These are phyloP conservation scores for Mormyrops attenuatus DNA, from an alignment of 2,797 vertebrate species.

Conservation along the genomic window DNA sequence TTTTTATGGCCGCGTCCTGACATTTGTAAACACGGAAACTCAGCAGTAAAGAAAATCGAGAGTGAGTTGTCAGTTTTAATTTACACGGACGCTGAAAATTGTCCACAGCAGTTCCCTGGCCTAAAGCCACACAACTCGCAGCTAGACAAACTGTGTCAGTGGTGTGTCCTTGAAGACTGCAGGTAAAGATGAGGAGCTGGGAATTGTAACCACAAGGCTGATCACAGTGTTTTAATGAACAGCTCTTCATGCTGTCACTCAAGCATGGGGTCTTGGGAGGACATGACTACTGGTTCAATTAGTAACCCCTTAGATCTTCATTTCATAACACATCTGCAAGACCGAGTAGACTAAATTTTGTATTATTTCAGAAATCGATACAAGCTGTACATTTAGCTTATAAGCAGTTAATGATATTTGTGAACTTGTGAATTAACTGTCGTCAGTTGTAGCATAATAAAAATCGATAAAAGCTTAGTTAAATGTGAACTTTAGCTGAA, in stretches of 20 bases:
- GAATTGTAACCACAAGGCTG: constrained; percentile 48
- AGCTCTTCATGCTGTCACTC: constrained; percentile 38
- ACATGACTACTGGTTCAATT: constrained; percentile 11
- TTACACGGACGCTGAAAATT: constrained; percentile 58
- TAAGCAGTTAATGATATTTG: background rate
- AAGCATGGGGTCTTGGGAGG: constrained; percentile 30
- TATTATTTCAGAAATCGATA: background rate
- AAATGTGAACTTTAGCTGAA: background rate
- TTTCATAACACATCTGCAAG: constrained; percentile 4
- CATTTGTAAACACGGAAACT: constrained; percentile 55
- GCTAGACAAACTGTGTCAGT: constrained; percentile 57
- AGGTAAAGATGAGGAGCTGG: constrained; percentile 54
- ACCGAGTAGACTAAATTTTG: background rate
- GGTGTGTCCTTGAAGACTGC: constrained; percentile 70
- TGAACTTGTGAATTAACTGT: background rate
- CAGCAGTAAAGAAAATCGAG: constrained; percentile 43
- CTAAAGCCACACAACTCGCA: constrained; percentile 65
- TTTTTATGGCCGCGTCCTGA: constrained; percentile 42
- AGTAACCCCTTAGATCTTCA: background rate
- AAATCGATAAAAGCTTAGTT: background rate
- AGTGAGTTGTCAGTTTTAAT: constrained; percentile 70
- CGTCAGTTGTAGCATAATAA: background rate
- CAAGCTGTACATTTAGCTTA: background rate
- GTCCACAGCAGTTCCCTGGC: constrained; percentile 64
- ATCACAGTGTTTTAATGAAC: constrained; percentile 44